Base-by-base conservation (phyloP, 2,888 invertebrate genomes). In the Acanthosepion pharaonis region DNA sequence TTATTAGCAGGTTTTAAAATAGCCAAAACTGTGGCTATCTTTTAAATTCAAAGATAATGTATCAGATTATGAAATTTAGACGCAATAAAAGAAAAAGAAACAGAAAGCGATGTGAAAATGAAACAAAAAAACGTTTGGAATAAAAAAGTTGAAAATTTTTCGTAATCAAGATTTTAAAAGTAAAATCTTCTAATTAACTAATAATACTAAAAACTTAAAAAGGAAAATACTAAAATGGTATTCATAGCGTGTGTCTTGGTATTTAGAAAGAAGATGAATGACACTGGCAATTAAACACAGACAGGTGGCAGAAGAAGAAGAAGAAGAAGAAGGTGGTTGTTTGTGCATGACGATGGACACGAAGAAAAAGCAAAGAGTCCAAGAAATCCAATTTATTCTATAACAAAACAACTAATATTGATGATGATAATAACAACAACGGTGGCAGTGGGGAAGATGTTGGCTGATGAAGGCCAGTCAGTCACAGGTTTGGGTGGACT, bases 401-500 rank as follows among this genome's bases (percentile, higher is more conserved):
- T 78, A 78, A n/a, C 15, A n/a, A n/a, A 3, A 28, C 78, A 9
- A 28, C 28, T 78, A n/a, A 78, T n/a, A 15, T 33, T n/a, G n/a
- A 78, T 78, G n/a, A 78, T 78, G 18, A n/a, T 78, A 78, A 78
- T 33, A 78, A 78, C 33, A 78, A 11, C 2, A 28, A 28, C n/a
- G n/a, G 78, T 78, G 78, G 78, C 11, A 33, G 3, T 9, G 78
- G 78, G n/a, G 33, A 18, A 18, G 33, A 78, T n/a, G n/a, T 78
- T n/a, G n/a, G 28, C n/a, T 78, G n/a, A 33, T n/a, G n/a, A 78
- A n/a, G 78, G 78, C n/a, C 78, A 78, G 78, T 59, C 59, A 78
- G 78, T 78, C 33, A 78, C 78, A 78, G 78, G 78, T 78, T 78
- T 78, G 78, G 78, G 78, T n/a, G 78, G n/a, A n/a, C 28, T 78